Base-by-base conservation (phyloP, 2,888 invertebrate genomes). In the Homarus gammarus region DNA sequence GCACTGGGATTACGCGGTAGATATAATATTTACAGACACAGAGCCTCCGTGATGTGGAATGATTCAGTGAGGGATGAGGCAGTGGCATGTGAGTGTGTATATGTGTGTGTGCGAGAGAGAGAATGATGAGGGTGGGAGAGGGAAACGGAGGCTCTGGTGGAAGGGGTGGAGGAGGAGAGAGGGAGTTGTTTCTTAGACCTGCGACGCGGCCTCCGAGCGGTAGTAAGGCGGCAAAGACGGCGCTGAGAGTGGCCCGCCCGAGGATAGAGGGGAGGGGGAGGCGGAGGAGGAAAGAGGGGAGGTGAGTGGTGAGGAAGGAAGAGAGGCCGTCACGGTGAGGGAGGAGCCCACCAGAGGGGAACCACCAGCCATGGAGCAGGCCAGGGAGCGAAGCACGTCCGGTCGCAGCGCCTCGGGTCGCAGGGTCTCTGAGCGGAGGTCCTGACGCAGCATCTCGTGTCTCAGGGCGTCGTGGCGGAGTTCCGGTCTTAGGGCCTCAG, bases 301-400 rank as follows among this genome's bases (percentile, higher is more conserved):
- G 75, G 86, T 87, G 44, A 88, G 84, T 64, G 84, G 77, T 6
- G 89, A 84, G 68, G 89, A 81, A 40, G 90, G 86, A n/a, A 87
- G 87, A 70, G 87, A 87, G 75, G 87, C 87, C 8, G 87, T 82
- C 44, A 87, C 87, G 56, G 87, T 87, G 87, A 87, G 87, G 73
- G 87, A 73, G 36, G 87, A 82, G 12, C 87, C 87, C 10, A 49
- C 40, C 82, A 87, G 75, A 22, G 86, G 78, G 8, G 77, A 77
- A 22, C 64, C 44, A 33, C 85, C 85, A 6, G 77, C 51, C 78
- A 86, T 79, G 68, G 87, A 87, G 51, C 49, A 87, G 38, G 87
- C 87, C 31, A 87, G 82, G 64, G 87, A 87, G 5, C 87, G 81
- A 49, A 87, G 75, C 15, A 78, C 84, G 5, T 90, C 87, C 18